Percentiles rank a stretch among this genome's conserved stretches.
These are phyloP conservation scores for Lepidocyrtinus sp. DNA, from an alignment of 2,888 invertebrate species.

Conservation along the genomic window DNA sequence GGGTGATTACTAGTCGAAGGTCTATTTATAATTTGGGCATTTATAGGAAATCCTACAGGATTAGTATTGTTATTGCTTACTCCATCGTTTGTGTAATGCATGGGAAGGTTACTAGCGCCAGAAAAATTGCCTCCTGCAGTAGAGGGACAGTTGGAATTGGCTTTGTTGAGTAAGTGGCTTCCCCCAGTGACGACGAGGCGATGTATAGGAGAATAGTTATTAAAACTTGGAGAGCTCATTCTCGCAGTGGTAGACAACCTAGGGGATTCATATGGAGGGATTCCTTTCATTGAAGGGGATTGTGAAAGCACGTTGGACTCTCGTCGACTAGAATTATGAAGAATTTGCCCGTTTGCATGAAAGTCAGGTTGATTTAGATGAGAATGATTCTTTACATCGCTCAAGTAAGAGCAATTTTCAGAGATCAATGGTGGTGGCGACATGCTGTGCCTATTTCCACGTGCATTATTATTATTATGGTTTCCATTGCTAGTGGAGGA, in stretches of 20 bases:
- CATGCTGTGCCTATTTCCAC: constrained; percentile 36
- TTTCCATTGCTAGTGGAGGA: constrained; percentile 40
- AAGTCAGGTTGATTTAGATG: constrained; percentile 16
- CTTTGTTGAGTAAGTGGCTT: constrained; percentile 58
- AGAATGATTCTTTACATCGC: neutral
- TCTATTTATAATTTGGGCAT: constrained; percentile 60
- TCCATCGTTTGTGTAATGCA: constrained; percentile 19
- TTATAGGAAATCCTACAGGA: constrained; percentile 34
- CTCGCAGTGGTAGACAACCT: constrained; percentile 38
- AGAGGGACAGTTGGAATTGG: constrained; percentile 35
- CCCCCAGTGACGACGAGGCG: constrained; percentile 69
- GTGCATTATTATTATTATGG: constrained; percentile 18
- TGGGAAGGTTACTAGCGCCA: neutral
- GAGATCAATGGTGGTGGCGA: constrained; percentile 42
- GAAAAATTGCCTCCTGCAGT: constrained; percentile 17
- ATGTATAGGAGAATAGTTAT: constrained; percentile 70
- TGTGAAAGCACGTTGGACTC: constrained; percentile 28
- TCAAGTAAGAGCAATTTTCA: constrained; percentile 40
- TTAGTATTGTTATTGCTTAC: constrained; percentile 42
- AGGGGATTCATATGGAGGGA: constrained; percentile 31
- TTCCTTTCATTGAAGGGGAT: constrained; percentile 35
- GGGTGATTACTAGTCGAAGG: constrained; percentile 35
- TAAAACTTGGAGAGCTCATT: constrained; percentile 69
- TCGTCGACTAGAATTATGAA: constrained; percentile 20
- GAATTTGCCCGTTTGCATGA: constrained; percentile 23